Evolutionary conservation across 2,888 invertebrate species (phyloP), one percentile per base, ranked within the genome.

Genomic region (Zelleria hepariella): DNA sequence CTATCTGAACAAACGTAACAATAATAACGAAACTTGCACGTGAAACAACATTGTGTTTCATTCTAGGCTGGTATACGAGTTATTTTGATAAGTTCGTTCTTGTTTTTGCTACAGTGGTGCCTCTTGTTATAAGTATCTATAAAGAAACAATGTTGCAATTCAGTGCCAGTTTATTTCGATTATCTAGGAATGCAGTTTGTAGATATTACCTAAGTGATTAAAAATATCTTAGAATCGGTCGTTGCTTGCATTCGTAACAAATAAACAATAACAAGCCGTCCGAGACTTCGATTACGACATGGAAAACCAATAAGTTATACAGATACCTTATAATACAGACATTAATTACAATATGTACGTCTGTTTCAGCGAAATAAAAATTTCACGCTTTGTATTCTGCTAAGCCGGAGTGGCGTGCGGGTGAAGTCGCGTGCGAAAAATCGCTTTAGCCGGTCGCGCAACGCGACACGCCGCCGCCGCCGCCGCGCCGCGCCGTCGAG

Each of bases 401-500:
- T 23, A 18, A 49, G 20, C 21, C 52, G 26, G 18, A 6, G 58
- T 62, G 55, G 49, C 59, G 51, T 58, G 61, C 25, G 52, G 58
- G 54, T 54, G 55, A 56, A 64, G 62, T 67, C 62, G 63, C 67
- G 63, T 68, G 67, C 64, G 61, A 64, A 63, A 65, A 67, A 67
- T 66, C 63, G 64, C 51, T 58, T 62, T 61, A 57, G 59, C 58
- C 56, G 24, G 7, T 48, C 60, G 57, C 15, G 42, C 21, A 15
- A n/a, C 55, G 47, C 27, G 25, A 15, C n/a, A n/a, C 51, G 49
- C 20, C 51, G 51, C 26, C 49, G 21, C 20, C 56, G 5, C 56
- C 23, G 53, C 23, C 53, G 53, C 24, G 25, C 24, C 53, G 53
- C 24, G 49, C 49, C 18, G 49, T 20, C 49, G 10, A 10, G 32